Evolutionary conservation across 64 coral and sea anemone genomes (phyloP).

Genomic region (Pachyseris speciosa): DNA sequence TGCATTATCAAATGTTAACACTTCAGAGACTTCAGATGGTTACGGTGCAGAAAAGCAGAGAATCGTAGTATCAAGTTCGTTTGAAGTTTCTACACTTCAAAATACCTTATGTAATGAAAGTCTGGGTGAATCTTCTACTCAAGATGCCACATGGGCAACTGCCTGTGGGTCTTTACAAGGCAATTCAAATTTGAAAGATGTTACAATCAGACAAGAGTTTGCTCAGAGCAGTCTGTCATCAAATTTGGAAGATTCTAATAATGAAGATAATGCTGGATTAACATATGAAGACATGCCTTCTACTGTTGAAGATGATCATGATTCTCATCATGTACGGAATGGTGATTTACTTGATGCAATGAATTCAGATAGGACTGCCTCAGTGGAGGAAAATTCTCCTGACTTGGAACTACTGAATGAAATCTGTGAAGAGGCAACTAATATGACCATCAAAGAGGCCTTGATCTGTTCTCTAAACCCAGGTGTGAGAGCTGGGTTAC

Average conservation of each 20-base stretch:
- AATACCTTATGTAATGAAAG: not conserved
- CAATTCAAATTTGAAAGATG: constrained; percentile 11
- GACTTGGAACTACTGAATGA: constrained; percentile 74
- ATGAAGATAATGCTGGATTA: not conserved
- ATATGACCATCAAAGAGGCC: constrained; percentile 96
- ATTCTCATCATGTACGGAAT: not conserved
- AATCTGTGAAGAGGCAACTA: constrained; percentile 90
- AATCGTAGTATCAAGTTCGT: too few relatives aligned
- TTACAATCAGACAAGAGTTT: not conserved
- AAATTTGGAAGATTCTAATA: not conserved
- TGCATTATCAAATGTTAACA: not conserved
- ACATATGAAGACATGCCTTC: not conserved
- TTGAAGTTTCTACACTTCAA: not conserved
- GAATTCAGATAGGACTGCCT: not conserved
- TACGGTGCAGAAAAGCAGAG: not conserved
- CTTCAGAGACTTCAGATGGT: constrained; percentile 5
- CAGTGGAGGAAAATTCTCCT: constrained; percentile 4
- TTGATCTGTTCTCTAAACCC: constrained; percentile 79
- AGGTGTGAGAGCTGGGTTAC: constrained; percentile 64
- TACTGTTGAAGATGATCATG: not conserved
- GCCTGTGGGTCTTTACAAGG: constrained; percentile 1
- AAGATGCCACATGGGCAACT: not conserved
- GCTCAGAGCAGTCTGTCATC: not conserved
- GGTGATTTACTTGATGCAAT: not conserved
- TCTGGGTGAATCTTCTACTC: not conserved